Evolutionary conservation across 2,797 vertebrate species (phyloP).

Genomic region (Artibeus lituratus): DNA sequence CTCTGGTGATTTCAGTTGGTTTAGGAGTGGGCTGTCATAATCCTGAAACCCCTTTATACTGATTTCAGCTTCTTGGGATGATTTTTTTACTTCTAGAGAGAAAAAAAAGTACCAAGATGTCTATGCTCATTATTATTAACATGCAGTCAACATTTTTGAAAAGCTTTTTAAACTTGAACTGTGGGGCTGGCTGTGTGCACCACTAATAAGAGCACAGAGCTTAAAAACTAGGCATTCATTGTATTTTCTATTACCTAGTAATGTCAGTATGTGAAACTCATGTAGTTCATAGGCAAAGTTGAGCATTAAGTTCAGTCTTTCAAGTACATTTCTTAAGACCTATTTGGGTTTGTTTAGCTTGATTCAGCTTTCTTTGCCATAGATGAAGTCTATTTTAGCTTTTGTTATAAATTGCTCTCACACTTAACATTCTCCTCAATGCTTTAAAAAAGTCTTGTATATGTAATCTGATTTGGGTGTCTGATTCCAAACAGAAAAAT

Average conservation of each 20-base stretch:
- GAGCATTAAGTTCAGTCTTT: neutral
- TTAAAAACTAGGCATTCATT: neutral
- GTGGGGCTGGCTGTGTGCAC: neutral
- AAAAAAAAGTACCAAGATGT: neutral
- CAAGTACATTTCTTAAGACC: constrained; percentile 26
- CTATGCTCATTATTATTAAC: neutral
- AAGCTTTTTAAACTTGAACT: neutral
- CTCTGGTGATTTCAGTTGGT: neutral
- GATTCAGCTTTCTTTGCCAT: constrained; percentile 20
- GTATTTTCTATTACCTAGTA: neutral
- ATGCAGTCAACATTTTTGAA: neutral
- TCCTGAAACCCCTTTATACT: neutral
- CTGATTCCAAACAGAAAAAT: constrained; percentile 54
- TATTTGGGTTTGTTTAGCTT: neutral
- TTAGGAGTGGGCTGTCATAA: neutral
- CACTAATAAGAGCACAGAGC: neutral
- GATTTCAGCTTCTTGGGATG: neutral
- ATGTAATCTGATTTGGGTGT: constrained; percentile 64
- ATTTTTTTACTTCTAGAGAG: neutral
- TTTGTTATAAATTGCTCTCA: constrained; percentile 49
- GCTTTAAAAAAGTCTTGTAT: constrained; percentile 41
- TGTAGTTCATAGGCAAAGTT: neutral
- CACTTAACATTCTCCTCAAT: constrained; percentile 7
- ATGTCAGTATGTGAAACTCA: neutral
- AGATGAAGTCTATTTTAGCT: constrained; percentile 47